Percentiles rank a stretch among this genome's conserved stretches.
Evolutionary conservation across 2,888 invertebrate species (phyloP).

Genomic region (Alentia gelatinosa): DNA sequence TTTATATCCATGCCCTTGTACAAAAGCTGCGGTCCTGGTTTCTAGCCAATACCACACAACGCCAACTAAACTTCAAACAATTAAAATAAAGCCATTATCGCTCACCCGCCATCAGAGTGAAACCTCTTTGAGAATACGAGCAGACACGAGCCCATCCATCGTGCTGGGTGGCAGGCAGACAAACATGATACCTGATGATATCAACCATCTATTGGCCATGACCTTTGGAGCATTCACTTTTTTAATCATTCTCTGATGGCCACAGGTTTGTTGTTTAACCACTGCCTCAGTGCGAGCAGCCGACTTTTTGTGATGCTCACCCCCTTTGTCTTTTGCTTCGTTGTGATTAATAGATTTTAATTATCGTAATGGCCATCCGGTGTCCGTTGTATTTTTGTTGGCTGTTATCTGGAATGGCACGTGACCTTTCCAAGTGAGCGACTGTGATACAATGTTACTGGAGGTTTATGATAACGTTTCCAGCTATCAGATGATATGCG

Average conservation of each 20-base stretch:
- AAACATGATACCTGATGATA: not conserved
- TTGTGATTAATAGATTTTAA: not conserved
- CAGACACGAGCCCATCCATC: not conserved
- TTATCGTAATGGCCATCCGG: not conserved
- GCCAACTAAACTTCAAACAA: not conserved
- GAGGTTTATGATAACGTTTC: constrained; percentile 1
- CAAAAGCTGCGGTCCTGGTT: not conserved
- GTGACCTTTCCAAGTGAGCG: constrained; percentile 2
- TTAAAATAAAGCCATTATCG: not conserved
- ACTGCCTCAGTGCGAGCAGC: not conserved
- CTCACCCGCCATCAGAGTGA: not conserved
- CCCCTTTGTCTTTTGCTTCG: not conserved
- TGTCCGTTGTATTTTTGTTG: not conserved
- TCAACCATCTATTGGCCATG: not conserved
- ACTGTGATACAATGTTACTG: not conserved
- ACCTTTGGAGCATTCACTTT: not conserved
- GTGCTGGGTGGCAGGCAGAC: not conserved
- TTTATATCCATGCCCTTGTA: no score
- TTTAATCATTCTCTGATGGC: not conserved
- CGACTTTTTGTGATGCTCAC: not conserved
- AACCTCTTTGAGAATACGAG: not conserved
- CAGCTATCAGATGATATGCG: constrained; percentile 3
- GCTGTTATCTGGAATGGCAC: not conserved
- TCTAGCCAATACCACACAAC: not conserved
- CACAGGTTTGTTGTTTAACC: not conserved